These are phyloP conservation scores for Artibeus lituratus DNA, from an alignment of 2,797 vertebrate genomes.

Conservation along the genomic window DNA sequence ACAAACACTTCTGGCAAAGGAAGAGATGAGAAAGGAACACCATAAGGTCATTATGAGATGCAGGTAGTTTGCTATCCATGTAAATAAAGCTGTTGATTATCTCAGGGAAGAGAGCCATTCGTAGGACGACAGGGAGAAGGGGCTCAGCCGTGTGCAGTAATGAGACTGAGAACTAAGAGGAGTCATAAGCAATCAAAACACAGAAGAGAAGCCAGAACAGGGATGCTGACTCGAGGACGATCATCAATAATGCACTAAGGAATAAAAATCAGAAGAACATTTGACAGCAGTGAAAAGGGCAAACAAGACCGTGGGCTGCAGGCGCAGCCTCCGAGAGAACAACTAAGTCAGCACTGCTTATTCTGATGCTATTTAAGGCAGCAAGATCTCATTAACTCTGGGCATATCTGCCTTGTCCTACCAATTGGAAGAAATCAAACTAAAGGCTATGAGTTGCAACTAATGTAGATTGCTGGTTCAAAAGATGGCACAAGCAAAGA, in stretches of 20 bases:
- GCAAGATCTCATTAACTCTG: constrained; percentile 43
- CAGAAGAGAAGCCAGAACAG: background rate
- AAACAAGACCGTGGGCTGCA: constrained; percentile 1
- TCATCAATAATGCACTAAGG: constrained; percentile 61
- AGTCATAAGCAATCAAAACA: background rate
- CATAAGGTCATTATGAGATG: background rate
- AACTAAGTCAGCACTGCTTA: accelerated
- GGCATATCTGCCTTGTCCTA: constrained; percentile 31
- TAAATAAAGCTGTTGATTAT: background rate
- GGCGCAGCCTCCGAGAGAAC: background rate
- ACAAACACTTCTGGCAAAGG: background rate
- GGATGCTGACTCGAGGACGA: background rate
- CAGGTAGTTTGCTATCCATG: background rate
- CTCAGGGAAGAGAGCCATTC: background rate
- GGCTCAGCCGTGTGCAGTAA: background rate
- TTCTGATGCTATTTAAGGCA: background rate
- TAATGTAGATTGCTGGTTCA: background rate
- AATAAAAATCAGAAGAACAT: constrained; percentile 49
- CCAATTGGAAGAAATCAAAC: background rate
- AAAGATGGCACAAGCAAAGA: background rate
- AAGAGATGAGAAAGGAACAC: background rate
- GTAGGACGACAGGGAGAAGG: background rate
- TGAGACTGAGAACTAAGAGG: background rate
- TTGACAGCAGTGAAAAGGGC: constrained; percentile 48
- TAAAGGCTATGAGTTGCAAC: constrained; percentile 11